Base-by-base conservation (phyloP, 2,113 vertebrate genomes). In the Phoxinus phoxinus region DNA sequence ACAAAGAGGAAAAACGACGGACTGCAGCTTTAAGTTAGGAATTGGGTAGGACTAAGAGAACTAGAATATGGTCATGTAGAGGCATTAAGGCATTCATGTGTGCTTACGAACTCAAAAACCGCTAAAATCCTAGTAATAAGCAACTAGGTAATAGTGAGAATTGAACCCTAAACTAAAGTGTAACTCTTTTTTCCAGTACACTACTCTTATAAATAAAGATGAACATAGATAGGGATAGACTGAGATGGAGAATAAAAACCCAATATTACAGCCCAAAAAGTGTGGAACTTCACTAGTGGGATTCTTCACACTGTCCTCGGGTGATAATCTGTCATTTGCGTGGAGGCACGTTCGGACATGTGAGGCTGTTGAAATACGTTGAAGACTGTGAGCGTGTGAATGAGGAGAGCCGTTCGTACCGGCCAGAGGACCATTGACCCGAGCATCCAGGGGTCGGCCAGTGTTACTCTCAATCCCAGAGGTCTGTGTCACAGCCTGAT, bases 401-500 rank as follows among this genome's bases (percentile, higher is more conserved):
- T 83, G 59, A 59, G 21, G 67, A 37, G 75, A 65, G 25, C 19
- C 41, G 30, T 53, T 32, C 4, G 25, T 59, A 72, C 46, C 51
- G 83, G 83, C 53, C 27, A 3, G 65, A 46, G 77, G 85, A 32
- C 76, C 73, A 79, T 86, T 92, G 92, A 94, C 93, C 92, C 91
- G 92, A 91, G 90, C 89, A 79, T 90, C 91, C 90, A 88, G 19
- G 17, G 85, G 92, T 93, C 92, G 90, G 90, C 89, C 84, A 35
- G 41, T 53, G 89, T 87, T 88, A 84, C 79, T 59, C 84, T 83
- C 85, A 90, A 87, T 94, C 94, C 92, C 94, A 69, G 72, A 92
- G 90, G 93, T 91, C 91, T 88, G 86, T 74, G 63, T 15, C 17
- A 76, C 80, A 84, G 88, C 86, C 90, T 91, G 91, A 93, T 93